A percentile compares a stretch with the other conserved stretches of the same genome.
phyloP scores from a whole-genome alignment of 2,113 vertebrate genomes.

The Hyaena hyaena region DNA sequence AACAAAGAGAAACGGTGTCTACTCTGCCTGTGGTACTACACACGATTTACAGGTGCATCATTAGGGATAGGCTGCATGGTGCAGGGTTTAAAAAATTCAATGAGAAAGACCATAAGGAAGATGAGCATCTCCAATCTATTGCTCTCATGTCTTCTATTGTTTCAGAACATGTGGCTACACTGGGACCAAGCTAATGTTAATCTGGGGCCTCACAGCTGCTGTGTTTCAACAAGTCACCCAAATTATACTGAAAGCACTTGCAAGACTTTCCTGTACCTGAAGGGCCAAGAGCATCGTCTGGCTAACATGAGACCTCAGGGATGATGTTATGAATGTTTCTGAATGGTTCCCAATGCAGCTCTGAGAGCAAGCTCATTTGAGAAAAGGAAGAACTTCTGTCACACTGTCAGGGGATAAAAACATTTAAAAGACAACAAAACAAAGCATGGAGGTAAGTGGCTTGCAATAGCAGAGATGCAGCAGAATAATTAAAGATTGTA shows the following conservation, averaged over 20 bases:
- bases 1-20: conserved; percentile 56
- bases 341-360: background rate
- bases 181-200: conserved; percentile 34
- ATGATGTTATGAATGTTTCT: background rate
- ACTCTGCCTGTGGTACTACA: background rate
- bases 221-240: background rate
- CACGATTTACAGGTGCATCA: conserved; percentile 41
- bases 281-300: background rate
- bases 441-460: background rate
- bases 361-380: background rate
- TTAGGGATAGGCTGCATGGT: background rate
- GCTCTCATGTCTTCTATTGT: conserved; percentile 36
- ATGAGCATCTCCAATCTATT: background rate
- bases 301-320: background rate
- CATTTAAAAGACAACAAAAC: background rate
- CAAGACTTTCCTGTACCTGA: background rate
- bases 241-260: background rate
- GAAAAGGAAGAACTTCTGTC: background rate
- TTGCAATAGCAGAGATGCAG: background rate
- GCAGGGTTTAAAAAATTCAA: conserved; percentile 26
- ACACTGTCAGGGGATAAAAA: background rate
- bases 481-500: background rate
- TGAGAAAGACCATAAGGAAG: conserved; percentile 54
- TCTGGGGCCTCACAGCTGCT: background rate
- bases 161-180: background rate